Percentiles rank a stretch among this genome's conserved stretches.
These are phyloP conservation scores for Pseudochirops cupreus DNA, from an alignment of 2,797 vertebrate species.

Conservation along the genomic window DNA sequence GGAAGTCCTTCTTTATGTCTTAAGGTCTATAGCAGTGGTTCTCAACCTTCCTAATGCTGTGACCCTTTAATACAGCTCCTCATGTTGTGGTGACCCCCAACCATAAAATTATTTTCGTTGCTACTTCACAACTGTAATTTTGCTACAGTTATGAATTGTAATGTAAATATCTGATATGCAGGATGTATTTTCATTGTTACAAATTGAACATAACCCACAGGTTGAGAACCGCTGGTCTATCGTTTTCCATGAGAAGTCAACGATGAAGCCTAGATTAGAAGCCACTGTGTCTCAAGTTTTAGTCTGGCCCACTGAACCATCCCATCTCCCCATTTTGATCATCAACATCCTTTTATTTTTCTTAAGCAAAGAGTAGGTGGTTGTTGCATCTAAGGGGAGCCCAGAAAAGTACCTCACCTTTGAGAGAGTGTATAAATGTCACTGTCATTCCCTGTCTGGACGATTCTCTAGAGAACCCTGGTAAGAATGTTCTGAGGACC, in stretches of 20 bases:
- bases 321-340: not conserved
- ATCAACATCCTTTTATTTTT: not conserved
- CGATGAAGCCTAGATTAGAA: not conserved
- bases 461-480: conserved; percentile 78
- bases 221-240: no score
- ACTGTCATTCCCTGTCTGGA: conserved; percentile 85
- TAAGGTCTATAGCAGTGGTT: not conserved
- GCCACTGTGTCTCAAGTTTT: not conserved
- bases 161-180: no score
- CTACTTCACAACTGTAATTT: no score
- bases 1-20: not conserved
- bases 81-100: no score
- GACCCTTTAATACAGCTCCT: no score
- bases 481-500: conserved; percentile 79
- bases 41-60: no score
- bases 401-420: conserved; percentile 85
- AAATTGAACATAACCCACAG: no score
- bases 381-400: not conserved
- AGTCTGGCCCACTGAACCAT: not conserved
- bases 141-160: no score
- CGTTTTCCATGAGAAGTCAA: conserved; percentile 12
- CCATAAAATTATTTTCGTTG: no score
- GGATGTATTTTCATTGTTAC: no score
- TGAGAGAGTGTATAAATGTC: conserved; percentile 87
- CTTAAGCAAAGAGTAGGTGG: not conserved